Conservation (phyloP, 2,888 invertebrate species). For the Drosophila kambysellisi region DNA sequence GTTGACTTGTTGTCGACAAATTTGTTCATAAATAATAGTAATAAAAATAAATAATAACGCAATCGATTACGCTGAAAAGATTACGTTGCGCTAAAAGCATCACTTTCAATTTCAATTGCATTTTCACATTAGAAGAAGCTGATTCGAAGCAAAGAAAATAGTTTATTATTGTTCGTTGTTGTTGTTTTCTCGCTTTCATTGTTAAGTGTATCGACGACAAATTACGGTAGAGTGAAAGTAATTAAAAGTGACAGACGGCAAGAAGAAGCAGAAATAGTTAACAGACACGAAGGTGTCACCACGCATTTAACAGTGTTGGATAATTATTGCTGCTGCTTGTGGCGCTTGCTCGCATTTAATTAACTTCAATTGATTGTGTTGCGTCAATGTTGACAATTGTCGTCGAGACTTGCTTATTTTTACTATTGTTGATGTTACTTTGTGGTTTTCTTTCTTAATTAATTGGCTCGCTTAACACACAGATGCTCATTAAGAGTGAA, state of each 20-base stretch:
- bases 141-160: conserved; percentile 4
- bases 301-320: conserved; percentile 45
- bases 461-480: conserved; percentile 49
- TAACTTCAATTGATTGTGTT: conserved; percentile 71
- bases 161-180: conserved; percentile 7
- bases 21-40: conserved; percentile 45
- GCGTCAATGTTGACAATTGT: conserved; percentile 78
- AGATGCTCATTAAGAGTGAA: conserved; percentile 45
- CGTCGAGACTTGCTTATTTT: conserved; percentile 50
- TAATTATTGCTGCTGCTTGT: conserved; percentile 44
- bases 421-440: conserved; percentile 25
- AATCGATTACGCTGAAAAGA: conserved; percentile 48
- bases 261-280: conserved; percentile 18
- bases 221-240: conserved; percentile 74
- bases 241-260: conserved; percentile 59
- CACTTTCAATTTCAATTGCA: conserved; percentile 56
- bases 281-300: conserved; percentile 63
- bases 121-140: conserved; percentile 44
- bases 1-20: conserved; percentile 34
- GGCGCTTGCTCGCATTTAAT: conserved; percentile 64
- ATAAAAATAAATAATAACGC: conserved; percentile 31
- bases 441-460: conserved; percentile 55
- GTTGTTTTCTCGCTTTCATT: conserved; percentile 45
- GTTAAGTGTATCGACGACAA: conserved; percentile 59
- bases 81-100: conserved; percentile 17